phyloP scores from a whole-genome alignment of 1,140 invertebrate species.

The Andrena cerasifolii region DNA sequence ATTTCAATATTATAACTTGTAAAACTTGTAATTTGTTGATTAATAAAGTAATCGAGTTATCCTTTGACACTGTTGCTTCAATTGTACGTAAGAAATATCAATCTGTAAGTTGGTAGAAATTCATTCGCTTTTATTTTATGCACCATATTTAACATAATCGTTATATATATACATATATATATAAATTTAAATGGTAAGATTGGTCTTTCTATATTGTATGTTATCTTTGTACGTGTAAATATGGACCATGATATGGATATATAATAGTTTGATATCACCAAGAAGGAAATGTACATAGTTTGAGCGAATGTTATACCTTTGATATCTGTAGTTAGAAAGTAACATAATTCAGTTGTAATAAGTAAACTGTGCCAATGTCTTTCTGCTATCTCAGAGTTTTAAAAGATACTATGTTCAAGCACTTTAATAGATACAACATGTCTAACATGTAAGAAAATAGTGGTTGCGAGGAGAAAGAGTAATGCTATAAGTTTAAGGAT shows the following conservation, averaged over 20 bases:
- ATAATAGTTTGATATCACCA: not conserved
- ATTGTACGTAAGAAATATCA: not conserved
- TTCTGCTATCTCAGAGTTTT: not conserved
- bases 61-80: not conserved
- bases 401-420: not conserved
- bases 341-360: no score
- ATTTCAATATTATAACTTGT: not conserved
- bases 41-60: not conserved
- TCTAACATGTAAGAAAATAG: not conserved
- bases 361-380: not conserved
- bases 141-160: not conserved
- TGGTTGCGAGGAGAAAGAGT: no score
- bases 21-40: not conserved
- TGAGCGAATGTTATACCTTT: not conserved
- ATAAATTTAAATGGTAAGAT: not conserved
- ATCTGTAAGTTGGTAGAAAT: conserved; percentile 11
- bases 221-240: not conserved
- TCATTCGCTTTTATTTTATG: not conserved
- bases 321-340: not conserved
- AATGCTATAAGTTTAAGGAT: not conserved
- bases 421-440: not conserved
- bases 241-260: not conserved
- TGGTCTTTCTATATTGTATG: not conserved
- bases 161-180: no score
- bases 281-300: not conserved